Percentiles rank a stretch among this genome's conserved stretches.
Conservation (phyloP, 2,797 vertebrate species). For the Sebastes minor region DNA sequence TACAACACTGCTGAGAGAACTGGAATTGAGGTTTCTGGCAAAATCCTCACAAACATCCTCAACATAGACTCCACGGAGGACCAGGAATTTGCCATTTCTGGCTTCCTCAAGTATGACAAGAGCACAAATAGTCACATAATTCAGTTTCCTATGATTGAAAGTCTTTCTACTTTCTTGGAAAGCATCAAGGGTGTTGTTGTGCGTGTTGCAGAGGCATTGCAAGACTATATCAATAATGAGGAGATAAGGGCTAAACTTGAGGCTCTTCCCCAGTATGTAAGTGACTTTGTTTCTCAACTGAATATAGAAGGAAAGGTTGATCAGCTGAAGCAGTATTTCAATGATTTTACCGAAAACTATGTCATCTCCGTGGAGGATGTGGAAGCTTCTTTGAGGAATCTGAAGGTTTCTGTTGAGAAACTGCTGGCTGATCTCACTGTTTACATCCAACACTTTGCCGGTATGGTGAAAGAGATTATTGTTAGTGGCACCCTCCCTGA, state of each 20-base stretch:
- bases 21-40: slow-evolving; percentile 85
- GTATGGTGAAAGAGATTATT: slow-evolving; percentile 79
- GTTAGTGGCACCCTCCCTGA: slow-evolving; percentile 71
- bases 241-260: slow-evolving; percentile 81
- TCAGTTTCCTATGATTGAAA: slow-evolving; percentile 85
- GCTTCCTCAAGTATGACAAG: slow-evolving; percentile 94
- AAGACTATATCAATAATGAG: slow-evolving; percentile 79
- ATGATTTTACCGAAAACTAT: slow-evolving; percentile 79
- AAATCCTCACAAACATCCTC: slow-evolving; percentile 82
- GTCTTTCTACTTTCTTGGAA: slow-evolving; percentile 83
- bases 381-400: slow-evolving; percentile 76
- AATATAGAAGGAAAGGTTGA: slow-evolving; percentile 80
- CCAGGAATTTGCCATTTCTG: slow-evolving; percentile 88
- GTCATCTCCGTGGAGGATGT: slow-evolving; percentile 84
- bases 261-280: slow-evolving; percentile 81
- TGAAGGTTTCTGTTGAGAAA: slow-evolving; percentile 56
- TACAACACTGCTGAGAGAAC: slow-evolving; percentile 88
- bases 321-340: slow-evolving; percentile 81
- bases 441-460: slow-evolving; percentile 70
- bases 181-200: slow-evolving; percentile 79
- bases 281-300: slow-evolving; percentile 80
- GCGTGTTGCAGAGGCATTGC: slow-evolving; percentile 77
- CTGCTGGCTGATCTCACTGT: slow-evolving; percentile 72
- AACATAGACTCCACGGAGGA: slow-evolving; percentile 70
- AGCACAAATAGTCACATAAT: slow-evolving; percentile 87